Percentiles rank a stretch among this genome's conserved stretches.
phyloP scores from a whole-genome alignment of 2,113 vertebrate genomes.

The Trematocara stigmaticum region DNA sequence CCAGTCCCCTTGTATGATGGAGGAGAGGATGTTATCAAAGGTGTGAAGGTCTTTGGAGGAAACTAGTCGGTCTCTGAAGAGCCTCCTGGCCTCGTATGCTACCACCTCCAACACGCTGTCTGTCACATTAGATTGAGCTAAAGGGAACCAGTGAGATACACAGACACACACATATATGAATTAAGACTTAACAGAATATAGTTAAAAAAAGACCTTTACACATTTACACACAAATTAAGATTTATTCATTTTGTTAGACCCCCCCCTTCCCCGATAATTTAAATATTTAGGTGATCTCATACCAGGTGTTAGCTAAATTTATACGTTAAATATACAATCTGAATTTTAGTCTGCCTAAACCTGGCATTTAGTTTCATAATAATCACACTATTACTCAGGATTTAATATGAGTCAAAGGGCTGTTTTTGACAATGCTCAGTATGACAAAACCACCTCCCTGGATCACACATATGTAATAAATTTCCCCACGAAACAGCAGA shows the following conservation, averaged over 20 bases:
- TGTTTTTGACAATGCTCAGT: background rate
- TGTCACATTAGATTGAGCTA: constrained; percentile 77
- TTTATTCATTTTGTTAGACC: background rate
- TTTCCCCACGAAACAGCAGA: background rate
- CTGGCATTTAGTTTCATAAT: background rate
- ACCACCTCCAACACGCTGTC: constrained; percentile 89
- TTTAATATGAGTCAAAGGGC: background rate
- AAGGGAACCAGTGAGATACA: background rate
- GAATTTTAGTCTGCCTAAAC: background rate
- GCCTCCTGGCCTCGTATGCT: constrained; percentile 84
- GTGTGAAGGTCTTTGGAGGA: constrained; percentile 79
- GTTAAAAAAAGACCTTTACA: background rate
- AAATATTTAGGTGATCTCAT: background rate
- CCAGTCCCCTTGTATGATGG: constrained; percentile 89
- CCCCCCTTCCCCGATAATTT: background rate
- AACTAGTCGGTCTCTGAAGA: constrained; percentile 93
- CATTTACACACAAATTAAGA: background rate
- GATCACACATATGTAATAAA: background rate
- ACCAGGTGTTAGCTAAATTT: background rate
- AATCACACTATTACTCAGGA: background rate
- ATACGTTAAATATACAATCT: background rate
- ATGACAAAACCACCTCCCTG: background rate
- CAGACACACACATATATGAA: background rate
- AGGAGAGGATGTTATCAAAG: constrained; percentile 88
- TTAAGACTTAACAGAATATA: background rate